Conservation (phyloP, 2,888 invertebrate species). For the Drosophila niveifrons region DNA sequence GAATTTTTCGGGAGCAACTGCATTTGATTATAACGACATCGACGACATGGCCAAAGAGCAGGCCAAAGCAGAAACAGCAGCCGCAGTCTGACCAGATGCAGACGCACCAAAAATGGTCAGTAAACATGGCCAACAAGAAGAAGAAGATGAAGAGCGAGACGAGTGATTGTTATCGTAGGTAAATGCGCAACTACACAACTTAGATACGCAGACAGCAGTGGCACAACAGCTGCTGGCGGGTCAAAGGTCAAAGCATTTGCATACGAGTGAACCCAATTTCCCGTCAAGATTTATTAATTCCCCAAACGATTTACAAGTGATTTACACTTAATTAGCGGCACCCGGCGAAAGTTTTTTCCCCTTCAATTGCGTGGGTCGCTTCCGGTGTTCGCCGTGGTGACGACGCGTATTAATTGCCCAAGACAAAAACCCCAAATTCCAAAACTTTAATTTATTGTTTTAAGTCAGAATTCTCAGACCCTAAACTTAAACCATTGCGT, state of each 20-base stretch:
- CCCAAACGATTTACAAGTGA: conserved; percentile 71
- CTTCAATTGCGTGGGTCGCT: conserved; percentile 54
- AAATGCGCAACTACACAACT: conserved; percentile 33
- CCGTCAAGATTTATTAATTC: conserved; percentile 72
- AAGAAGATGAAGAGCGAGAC: conserved; percentile 21
- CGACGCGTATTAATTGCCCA: conserved; percentile 74
- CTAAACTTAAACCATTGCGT: conserved; percentile 23
- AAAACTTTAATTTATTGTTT: conserved; percentile 74
- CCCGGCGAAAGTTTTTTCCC: conserved; percentile 60
- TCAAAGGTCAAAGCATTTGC: conserved; percentile 64
- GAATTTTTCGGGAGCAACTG: conserved; percentile 82
- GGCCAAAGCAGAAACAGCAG: too few species aligned
- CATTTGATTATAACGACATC: conserved; percentile 78
- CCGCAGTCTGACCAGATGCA: conserved; percentile 47
- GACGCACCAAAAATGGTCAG: conserved; percentile 71
- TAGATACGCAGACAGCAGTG: neutral
- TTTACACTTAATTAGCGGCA: conserved; percentile 81
- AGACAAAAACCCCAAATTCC: conserved; percentile 17
- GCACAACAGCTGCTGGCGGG: conserved; percentile 26
- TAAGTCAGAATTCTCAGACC: conserved; percentile 37
- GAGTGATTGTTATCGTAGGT: conserved; percentile 58
- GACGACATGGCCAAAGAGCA: conserved; percentile 44
- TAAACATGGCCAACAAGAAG: conserved; percentile 29
- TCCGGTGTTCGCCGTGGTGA: conserved; percentile 40
- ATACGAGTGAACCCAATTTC: conserved; percentile 35